Conservation (phyloP, 2,797 vertebrate species). For the Bovichtus variegatus region DNA sequence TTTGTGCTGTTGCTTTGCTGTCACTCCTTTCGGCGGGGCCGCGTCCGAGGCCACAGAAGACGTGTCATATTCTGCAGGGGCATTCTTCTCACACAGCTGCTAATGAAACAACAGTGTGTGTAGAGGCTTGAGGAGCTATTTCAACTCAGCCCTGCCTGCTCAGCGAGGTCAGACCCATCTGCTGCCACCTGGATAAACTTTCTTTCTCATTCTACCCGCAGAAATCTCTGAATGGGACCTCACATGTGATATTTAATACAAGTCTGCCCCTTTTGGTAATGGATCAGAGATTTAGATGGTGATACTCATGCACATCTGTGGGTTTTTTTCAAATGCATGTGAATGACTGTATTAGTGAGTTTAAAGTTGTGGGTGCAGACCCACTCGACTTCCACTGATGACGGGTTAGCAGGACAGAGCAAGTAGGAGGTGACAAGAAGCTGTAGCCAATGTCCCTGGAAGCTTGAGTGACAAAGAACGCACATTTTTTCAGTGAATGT, state of each 20-base stretch:
- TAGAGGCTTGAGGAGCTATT: constrained; percentile 26
- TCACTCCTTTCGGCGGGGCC: constrained; percentile 27
- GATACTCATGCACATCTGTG: not conserved
- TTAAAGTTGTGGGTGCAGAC: not conserved
- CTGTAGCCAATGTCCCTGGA: constrained; percentile 20
- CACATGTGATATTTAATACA: constrained; percentile 18
- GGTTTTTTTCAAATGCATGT: not conserved
- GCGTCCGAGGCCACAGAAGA: constrained; percentile 1
- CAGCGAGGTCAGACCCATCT: constrained; percentile 24
- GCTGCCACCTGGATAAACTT: constrained; percentile 14
- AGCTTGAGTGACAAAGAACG: not conserved
- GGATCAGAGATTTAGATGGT: not conserved
- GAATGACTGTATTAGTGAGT: not conserved
- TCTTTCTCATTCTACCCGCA: constrained; percentile 7
- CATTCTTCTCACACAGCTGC: constrained; percentile 63
- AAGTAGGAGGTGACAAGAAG: constrained; percentile 40
- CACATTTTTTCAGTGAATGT: constrained; percentile 25
- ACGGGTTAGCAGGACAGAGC: not conserved
- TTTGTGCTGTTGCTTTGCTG: constrained; percentile 27
- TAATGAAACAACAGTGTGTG: constrained; percentile 68
- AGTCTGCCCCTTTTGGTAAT: not conserved
- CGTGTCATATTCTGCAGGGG: constrained; percentile 26
- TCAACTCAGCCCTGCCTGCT: constrained; percentile 23
- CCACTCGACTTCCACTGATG: constrained; percentile 4
- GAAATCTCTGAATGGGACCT: constrained; percentile 1